Percentiles rank a stretch among this genome's conserved stretches.
These are phyloP conservation scores for Hydra vulgaris DNA, from an alignment of 30 jellyfish, hydroid and myxozoan genomes.

Conservation along the genomic window DNA sequence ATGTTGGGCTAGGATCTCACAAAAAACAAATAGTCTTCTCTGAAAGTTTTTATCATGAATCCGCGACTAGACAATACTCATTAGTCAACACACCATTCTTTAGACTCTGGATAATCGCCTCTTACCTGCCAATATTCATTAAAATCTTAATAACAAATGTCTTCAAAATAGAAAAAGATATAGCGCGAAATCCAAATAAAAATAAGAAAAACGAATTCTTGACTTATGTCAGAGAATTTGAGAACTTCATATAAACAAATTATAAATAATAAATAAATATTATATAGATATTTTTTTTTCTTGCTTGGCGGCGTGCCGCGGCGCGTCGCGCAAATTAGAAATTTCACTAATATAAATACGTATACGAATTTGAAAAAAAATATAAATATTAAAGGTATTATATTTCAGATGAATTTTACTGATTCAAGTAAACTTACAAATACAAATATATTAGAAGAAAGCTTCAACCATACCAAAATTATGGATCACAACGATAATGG, in stretches of 20 bases:
- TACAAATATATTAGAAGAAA: not conserved
- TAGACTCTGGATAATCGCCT: not conserved
- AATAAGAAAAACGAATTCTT: not conserved
- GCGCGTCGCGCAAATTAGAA: too few species aligned
- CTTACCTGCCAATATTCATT: not conserved
- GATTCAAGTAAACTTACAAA: not conserved
- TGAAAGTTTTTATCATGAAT: not conserved
- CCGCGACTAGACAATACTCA: not conserved
- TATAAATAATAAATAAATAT: too few species aligned
- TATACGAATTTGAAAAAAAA: not conserved
- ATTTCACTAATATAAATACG: not conserved
- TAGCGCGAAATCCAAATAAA: not conserved
- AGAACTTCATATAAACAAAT: not conserved
- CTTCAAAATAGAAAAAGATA: not conserved
- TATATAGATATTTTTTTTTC: too few species aligned
- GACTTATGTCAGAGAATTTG: not conserved
- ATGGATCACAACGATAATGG: too few species aligned
- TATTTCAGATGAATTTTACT: not conserved
- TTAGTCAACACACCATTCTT: not conserved
- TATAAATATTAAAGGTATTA: too few species aligned
- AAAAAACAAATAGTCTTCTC: not conserved
- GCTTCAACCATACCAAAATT: too few species aligned
- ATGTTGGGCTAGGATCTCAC: not conserved
- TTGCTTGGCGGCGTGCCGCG: too few species aligned
- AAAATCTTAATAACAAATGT: not conserved